Evolutionary conservation across 2,888 invertebrate genomes (phyloP).

Genomic region (Sinelater perroti): DNA sequence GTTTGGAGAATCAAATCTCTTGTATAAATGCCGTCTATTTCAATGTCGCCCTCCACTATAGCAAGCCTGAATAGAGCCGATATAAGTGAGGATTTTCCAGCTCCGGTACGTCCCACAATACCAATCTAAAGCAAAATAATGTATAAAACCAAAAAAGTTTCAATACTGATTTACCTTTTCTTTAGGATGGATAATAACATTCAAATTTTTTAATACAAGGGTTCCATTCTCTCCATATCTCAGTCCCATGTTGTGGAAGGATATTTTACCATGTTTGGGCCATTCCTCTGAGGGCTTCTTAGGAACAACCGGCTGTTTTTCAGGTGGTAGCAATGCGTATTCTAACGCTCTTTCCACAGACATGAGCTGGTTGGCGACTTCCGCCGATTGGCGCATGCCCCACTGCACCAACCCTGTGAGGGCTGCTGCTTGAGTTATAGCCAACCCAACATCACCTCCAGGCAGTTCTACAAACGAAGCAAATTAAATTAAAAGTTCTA

Average conservation of each 20-base stretch:
- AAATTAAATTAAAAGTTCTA: constrained; percentile 12
- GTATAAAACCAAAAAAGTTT: background rate
- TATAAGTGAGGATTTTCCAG: constrained; percentile 82
- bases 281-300: constrained; percentile 69
- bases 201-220: constrained; percentile 77
- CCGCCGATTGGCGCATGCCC: constrained; percentile 86
- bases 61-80: constrained; percentile 65
- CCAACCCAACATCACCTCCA: constrained; percentile 71
- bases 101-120: constrained; percentile 85
- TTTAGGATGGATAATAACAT: constrained; percentile 72
- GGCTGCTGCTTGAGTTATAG: constrained; percentile 71
- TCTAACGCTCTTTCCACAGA: constrained; percentile 87
- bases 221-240: constrained; percentile 71
- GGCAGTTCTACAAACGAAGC: constrained; percentile 44
- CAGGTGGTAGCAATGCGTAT: constrained; percentile 75
- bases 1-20: constrained; percentile 67
- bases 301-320: constrained; percentile 64
- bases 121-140: constrained; percentile 68
- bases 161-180: constrained; percentile 66
- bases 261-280: constrained; percentile 73
- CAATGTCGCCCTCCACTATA: constrained; percentile 70
- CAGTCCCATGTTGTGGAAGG: constrained; percentile 71
- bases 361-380: constrained; percentile 79
- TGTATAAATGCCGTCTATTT: constrained; percentile 74
- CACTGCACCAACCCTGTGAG: constrained; percentile 73